Conservation (phyloP, 2,888 invertebrate species). For the Halictus quadricinctus region DNA sequence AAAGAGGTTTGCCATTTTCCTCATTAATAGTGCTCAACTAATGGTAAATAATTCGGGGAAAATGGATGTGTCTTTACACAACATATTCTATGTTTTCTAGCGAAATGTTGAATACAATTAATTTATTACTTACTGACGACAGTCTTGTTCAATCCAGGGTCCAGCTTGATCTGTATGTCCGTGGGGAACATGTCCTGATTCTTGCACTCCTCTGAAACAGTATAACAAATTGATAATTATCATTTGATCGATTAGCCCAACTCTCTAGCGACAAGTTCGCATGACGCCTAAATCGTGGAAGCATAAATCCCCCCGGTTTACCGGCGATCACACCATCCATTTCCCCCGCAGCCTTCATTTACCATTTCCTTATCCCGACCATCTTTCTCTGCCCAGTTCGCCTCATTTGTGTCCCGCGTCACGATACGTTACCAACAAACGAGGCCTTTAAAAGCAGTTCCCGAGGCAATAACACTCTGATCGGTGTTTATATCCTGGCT, state of each 20-base stretch:
- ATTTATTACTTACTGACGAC: slow-evolving; percentile 83
- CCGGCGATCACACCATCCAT: slow-evolving; percentile 20
- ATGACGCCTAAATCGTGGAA: neutral
- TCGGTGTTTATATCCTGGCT: slow-evolving; percentile 33
- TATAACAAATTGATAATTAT: neutral
- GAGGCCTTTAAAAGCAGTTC: slow-evolving; percentile 23
- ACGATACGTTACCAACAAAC: slow-evolving; percentile 38
- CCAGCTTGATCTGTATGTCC: slow-evolving; percentile 83
- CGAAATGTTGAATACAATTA: neutral
- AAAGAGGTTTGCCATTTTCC: neutral
- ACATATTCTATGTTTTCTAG: too few relatives aligned
- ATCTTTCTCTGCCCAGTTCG: slow-evolving; percentile 21
- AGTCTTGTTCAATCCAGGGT: slow-evolving; percentile 84
- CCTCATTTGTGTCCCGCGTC: slow-evolving; percentile 35
- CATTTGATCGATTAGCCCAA: neutral
- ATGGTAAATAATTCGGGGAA: neutral
- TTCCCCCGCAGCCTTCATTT: slow-evolving; percentile 21
- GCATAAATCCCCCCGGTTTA: slow-evolving; percentile 17
- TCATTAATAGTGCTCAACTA: too few relatives aligned
- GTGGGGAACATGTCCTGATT: slow-evolving; percentile 86
- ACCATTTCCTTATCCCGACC: slow-evolving; percentile 30
- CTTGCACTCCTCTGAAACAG: slow-evolving; percentile 84
- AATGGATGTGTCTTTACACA: neutral
- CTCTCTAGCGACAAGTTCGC: neutral
- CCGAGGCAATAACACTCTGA: slow-evolving; percentile 33